phyloP scores from a whole-genome alignment of 2,113 vertebrate genomes.

The Struthidea cinerea region DNA sequence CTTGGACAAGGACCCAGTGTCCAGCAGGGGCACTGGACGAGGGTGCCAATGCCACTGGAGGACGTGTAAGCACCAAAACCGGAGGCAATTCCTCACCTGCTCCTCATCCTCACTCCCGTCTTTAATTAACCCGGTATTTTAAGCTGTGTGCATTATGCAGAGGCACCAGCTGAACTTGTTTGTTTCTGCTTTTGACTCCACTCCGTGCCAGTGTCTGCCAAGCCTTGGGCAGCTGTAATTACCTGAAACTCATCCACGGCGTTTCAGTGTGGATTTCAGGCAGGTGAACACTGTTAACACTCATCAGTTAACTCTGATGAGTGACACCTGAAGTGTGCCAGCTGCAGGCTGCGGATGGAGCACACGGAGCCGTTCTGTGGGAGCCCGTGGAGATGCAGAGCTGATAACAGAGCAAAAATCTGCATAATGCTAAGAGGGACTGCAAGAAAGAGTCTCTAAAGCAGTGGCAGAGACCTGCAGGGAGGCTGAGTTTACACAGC shows the following conservation, averaged over 20 bases:
- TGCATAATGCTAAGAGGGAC: neutral
- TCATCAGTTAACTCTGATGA: neutral
- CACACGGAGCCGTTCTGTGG: neutral
- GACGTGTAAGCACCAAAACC: neutral
- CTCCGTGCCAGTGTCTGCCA: neutral
- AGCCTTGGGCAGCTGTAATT: neutral
- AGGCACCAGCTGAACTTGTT: neutral
- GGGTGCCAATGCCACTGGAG: neutral
- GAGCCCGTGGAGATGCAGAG: neutral
- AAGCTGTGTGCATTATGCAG: neutral
- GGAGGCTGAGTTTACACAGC: neutral
- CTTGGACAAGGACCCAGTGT: neutral
- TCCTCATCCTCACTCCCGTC: neutral
- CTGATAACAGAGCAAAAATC: neutral
- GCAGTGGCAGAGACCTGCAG: neutral
- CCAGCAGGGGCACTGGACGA: neutral
- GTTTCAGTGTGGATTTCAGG: neutral
- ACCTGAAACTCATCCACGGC: neutral
- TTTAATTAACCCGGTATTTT: neutral
- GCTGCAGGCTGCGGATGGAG: neutral
- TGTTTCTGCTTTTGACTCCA: neutral
- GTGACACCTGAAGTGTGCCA: neutral
- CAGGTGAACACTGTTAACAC: too few species aligned
- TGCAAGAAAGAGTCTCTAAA: neutral
- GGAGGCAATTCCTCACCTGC: neutral